Base-by-base conservation (phyloP, 2,888 invertebrate species). In the Sarcophaga subvicina region DNA sequence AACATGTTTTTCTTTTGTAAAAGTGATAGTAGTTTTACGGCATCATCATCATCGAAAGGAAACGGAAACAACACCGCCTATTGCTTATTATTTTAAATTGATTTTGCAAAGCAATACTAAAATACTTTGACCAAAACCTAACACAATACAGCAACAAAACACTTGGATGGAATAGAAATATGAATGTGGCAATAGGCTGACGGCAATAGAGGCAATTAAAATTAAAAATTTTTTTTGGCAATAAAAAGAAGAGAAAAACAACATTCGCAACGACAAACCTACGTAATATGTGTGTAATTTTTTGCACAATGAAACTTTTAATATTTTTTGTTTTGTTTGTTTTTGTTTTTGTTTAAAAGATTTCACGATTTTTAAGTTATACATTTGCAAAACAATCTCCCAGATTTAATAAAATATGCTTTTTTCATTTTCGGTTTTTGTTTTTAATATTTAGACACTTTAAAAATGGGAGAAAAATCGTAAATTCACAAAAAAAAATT, bases 351-450 rank as follows among this genome's bases (percentile, higher is more conserved):
- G 4, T 54, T 54, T 14, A 14, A 54, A 67, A 76, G 78, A 79
- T 84, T 87, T 87, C 87, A 87, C 87, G 87, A 87, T 64, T 87
- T 87, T 83, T 83, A 75, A 82, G 81, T 84, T 87, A 87, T 81
- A 81, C 80, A 80, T 87, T 84, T 87, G 87, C 87, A 78, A 84
- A 87, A 87, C 87, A 84, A 87, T 87, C 84, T 82, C 84, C 81
- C 81, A 80, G 73, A 83, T 80, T 83, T 77, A 78, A 79, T 67
- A 70, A 80, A 80, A 69, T 73, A n/a, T n/a, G n/a, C n/a, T n/a
- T 76, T 70, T 71, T 54, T 37, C 37, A 1, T 37, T 37, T 37
- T 37, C 37, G 8, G 37, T 37, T 1, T 37, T 37, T 37, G 37
- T 37, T 37, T 8, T 37, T 37, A 37, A 37, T 37, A 37, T 37